Conservation (phyloP, 2,113 vertebrate genomes). For the Glareola pratincola region DNA sequence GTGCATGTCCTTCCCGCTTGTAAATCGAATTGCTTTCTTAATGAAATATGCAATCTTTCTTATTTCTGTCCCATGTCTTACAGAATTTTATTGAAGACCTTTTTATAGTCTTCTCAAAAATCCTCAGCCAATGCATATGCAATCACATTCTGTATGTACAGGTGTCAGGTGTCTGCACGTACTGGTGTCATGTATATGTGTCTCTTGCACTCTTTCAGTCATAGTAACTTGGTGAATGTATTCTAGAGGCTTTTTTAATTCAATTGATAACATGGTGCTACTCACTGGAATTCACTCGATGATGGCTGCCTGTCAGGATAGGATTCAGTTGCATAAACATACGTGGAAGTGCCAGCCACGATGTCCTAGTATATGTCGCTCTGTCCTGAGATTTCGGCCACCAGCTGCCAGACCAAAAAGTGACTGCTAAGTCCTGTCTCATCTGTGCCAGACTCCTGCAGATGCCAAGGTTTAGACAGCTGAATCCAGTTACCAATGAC, state of each 20-base stretch:
- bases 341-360: neutral
- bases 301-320: neutral
- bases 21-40: neutral
- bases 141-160: neutral
- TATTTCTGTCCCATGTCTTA: neutral
- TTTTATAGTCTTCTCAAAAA: neutral
- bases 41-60: neutral
- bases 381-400: neutral
- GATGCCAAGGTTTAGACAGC: neutral
- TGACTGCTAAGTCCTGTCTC: neutral
- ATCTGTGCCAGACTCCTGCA: neutral
- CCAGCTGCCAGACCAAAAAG: neutral
- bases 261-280: neutral
- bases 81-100: neutral
- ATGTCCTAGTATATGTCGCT: accelerated
- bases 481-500: neutral
- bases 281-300: neutral
- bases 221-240: neutral
- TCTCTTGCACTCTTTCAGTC: neutral
- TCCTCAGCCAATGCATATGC: neutral
- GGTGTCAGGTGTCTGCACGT: neutral
- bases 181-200: neutral
- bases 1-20: accelerated
- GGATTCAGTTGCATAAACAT: neutral
- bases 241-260: neutral